Evolutionary conservation across 2,888 invertebrate genomes (phyloP).

Genomic region (Keiferia lycopersicella): DNA sequence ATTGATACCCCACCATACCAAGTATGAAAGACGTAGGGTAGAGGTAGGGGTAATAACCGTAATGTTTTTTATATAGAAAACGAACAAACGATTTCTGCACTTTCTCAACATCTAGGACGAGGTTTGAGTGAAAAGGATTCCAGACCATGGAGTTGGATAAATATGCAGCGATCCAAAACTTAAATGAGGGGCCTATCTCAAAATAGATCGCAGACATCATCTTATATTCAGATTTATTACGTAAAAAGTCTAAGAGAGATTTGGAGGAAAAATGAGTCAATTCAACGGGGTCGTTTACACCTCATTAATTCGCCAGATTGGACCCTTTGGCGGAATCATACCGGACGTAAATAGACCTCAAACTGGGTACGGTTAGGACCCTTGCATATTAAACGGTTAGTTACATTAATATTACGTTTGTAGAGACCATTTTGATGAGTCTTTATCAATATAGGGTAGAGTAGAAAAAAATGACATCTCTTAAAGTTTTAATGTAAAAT

Average conservation of each 20-base stretch:
- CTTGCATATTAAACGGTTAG: not conserved
- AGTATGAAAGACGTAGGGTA: too few relatives aligned
- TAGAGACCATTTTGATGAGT: too few relatives aligned
- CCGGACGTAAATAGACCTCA: conserved; percentile 51
- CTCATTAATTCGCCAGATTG: conserved; percentile 74
- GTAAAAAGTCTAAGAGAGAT: conserved; percentile 42
- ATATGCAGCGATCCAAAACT: conserved; percentile 5
- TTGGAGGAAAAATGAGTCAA: conserved; percentile 64
- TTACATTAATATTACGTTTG: not conserved
- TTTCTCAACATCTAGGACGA: too few relatives aligned
- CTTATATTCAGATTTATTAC: conserved; percentile 45
- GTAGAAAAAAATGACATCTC: too few relatives aligned
- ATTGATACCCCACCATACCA: too few relatives aligned
- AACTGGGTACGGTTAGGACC: conserved; percentile 13
- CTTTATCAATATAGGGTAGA: too few relatives aligned
- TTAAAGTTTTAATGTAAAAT: too few relatives aligned
- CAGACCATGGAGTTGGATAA: too few relatives aligned
- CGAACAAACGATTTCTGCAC: too few relatives aligned
- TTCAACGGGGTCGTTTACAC: conserved; percentile 72
- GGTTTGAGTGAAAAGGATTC: too few relatives aligned
- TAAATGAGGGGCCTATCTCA: conserved; percentile 16
- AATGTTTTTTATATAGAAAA: too few relatives aligned
- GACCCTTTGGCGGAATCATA: conserved; percentile 58
- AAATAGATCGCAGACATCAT: conserved; percentile 9
- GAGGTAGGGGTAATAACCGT: too few relatives aligned